phyloP scores from a whole-genome alignment of 2,797 vertebrate species.

The Phataginus tetradactyla region DNA sequence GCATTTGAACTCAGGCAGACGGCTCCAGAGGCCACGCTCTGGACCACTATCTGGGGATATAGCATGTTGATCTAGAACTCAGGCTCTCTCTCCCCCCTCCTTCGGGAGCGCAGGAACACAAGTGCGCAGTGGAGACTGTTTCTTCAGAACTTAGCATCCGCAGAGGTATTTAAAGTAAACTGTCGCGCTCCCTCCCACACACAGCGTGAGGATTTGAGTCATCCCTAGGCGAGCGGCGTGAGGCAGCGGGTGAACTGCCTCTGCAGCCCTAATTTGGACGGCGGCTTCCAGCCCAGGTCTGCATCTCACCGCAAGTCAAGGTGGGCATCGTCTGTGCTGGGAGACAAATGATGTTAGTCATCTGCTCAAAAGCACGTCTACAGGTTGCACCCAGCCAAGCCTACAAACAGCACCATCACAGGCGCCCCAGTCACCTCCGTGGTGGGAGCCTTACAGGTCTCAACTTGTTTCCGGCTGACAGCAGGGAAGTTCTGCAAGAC shows the following conservation, averaged over 20 bases:
- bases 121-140: not conserved
- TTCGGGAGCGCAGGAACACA: not conserved
- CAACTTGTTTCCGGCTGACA: not conserved
- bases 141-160: conserved; percentile 33
- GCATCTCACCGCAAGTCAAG: conserved; percentile 18
- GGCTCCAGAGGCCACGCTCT: not conserved
- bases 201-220: conserved; percentile 3
- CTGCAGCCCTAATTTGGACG: conserved; percentile 1
- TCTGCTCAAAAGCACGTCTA: conserved; percentile 38
- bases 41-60: not conserved
- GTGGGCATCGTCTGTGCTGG: not conserved
- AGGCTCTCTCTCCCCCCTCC: not conserved
- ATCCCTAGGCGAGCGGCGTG: conserved; percentile 13
- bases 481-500: not conserved
- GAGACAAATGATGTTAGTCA: conserved; percentile 64
- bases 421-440: not conserved
- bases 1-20: not conserved
- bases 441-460: not conserved
- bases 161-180: conserved; percentile 69
- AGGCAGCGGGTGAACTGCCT: not conserved
- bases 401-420: conserved; percentile 12
- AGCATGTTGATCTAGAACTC: not conserved
- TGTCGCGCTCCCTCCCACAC: conserved; percentile 48
- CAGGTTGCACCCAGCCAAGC: not conserved
- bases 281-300: not conserved